These are phyloP conservation scores for Hormaphis cornu DNA, from an alignment of 1,140 invertebrate species.

Conservation along the genomic window DNA sequence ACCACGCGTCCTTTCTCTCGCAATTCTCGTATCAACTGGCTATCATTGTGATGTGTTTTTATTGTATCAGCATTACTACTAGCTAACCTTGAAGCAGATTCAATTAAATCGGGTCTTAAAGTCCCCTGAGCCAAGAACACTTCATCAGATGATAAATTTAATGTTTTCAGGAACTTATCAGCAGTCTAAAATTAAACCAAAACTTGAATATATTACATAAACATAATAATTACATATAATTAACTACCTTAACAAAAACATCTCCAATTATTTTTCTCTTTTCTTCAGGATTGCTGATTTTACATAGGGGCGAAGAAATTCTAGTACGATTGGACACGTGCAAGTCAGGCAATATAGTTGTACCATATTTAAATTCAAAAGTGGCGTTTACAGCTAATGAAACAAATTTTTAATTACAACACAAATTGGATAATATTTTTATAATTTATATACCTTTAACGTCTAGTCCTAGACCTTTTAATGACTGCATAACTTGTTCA, in stretches of 20 bases:
- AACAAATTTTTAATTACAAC: slow-evolving; percentile 27
- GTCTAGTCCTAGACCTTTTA: slow-evolving; percentile 76
- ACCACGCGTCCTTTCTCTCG: slow-evolving; percentile 79
- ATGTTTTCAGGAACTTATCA: slow-evolving; percentile 68
- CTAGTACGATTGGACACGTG: slow-evolving; percentile 51
- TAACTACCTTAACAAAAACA: slow-evolving; percentile 81
- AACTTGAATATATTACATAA: slow-evolving; percentile 4
- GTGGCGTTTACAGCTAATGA: slow-evolving; percentile 58
- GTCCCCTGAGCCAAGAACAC: slow-evolving; percentile 84
- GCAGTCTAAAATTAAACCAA: slow-evolving; percentile 49
- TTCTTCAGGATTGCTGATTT: slow-evolving; percentile 83
- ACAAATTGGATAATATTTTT: background rate
- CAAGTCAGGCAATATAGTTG: slow-evolving; percentile 62
- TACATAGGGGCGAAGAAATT: slow-evolving; percentile 79
- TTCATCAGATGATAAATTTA: slow-evolving; percentile 75
- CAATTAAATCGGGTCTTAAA: slow-evolving; percentile 92
- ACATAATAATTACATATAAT: background rate
- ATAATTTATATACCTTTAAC: slow-evolving; percentile 52
- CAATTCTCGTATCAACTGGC: slow-evolving; percentile 82
- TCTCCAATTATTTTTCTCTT: slow-evolving; percentile 98
- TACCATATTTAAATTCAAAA: slow-evolving; percentile 63
- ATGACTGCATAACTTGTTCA: slow-evolving; percentile 71
- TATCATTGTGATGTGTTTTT: slow-evolving; percentile 99
- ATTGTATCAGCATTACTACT: slow-evolving; percentile 85
- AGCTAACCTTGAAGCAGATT: slow-evolving; percentile 82